Conservation (phyloP, 2,888 invertebrate genomes). For the Acheta domesticus region DNA sequence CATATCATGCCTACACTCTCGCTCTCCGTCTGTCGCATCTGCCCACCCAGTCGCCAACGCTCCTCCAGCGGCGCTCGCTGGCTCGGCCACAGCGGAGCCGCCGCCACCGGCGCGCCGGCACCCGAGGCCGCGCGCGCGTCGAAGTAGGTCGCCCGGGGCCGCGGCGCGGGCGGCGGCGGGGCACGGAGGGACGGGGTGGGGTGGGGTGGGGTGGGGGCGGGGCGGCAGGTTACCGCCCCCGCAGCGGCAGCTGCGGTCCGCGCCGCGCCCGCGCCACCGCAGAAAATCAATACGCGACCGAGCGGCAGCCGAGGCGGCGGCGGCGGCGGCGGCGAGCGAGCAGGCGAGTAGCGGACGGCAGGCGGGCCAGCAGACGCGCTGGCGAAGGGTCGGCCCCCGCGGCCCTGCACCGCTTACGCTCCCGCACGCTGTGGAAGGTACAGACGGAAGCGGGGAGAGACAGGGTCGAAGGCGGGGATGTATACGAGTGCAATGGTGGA, state of each 20-base stretch:
- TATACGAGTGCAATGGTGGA: too few species aligned
- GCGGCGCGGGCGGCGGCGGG: not conserved
- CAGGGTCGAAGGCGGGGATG: too few species aligned
- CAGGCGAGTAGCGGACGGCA: too few species aligned
- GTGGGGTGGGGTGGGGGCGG: not conserved
- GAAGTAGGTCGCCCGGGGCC: slow-evolving; percentile 1
- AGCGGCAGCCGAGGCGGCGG: not conserved
- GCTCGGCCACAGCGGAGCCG: too few species aligned
- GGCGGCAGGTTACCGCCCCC: slow-evolving; percentile 9
- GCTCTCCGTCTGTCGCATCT: too few species aligned
- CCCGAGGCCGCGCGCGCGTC: not conserved
- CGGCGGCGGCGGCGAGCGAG: not conserved
- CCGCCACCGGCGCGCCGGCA: not conserved
- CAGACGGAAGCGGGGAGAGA: too few species aligned
- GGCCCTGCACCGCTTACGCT: too few species aligned
- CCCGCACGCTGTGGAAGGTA: too few species aligned
- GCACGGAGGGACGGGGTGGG: not conserved
- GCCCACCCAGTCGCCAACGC: too few species aligned
- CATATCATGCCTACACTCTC: too few species aligned
- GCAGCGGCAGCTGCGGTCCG: slow-evolving; percentile 18
- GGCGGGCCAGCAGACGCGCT: not conserved
- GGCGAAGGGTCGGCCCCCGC: too few species aligned
- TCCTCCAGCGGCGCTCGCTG: too few species aligned
- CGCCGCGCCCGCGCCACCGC: not conserved
- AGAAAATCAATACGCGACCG: slow-evolving; percentile 18